These are phyloP conservation scores for Corythornis cristatus DNA, from an alignment of 2,113 vertebrate species.

Conservation along the genomic window DNA sequence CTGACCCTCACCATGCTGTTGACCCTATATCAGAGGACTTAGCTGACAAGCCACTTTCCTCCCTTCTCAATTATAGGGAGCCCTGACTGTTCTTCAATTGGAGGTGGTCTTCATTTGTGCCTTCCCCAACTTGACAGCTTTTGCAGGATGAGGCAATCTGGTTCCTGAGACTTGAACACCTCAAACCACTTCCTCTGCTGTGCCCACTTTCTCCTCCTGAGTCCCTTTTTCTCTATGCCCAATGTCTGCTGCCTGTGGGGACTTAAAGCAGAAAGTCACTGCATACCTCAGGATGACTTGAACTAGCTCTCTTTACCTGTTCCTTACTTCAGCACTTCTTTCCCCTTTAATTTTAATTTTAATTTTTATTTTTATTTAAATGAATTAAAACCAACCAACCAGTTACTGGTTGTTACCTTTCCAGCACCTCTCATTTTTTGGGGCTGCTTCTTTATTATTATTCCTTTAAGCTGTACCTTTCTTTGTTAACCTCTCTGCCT, in stretches of 20 bases:
- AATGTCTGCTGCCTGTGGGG: neutral
- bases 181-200: neutral
- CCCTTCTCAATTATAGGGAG: neutral
- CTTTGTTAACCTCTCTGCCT: neutral
- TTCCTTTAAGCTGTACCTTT: neutral
- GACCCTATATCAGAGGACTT: neutral
- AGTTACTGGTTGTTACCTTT: neutral
- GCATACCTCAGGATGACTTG: neutral
- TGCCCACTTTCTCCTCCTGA: neutral
- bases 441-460: neutral
- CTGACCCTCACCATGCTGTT: fast-evolving
- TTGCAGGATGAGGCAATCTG: neutral
- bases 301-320: neutral
- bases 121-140: neutral
- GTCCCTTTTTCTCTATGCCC: fast-evolving
- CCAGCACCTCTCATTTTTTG: neutral
- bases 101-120: neutral
- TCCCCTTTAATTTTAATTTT: neutral
- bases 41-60: neutral
- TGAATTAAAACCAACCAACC: fast-evolving
- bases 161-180: neutral
- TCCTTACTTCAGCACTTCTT: neutral
- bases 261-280: neutral
- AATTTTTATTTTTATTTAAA: neutral
- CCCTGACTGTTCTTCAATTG: neutral